Percentiles rank a stretch among this genome's conserved stretches.
Conservation (phyloP, 2,113 vertebrate genomes). For the Colistium nudipinnis region DNA sequence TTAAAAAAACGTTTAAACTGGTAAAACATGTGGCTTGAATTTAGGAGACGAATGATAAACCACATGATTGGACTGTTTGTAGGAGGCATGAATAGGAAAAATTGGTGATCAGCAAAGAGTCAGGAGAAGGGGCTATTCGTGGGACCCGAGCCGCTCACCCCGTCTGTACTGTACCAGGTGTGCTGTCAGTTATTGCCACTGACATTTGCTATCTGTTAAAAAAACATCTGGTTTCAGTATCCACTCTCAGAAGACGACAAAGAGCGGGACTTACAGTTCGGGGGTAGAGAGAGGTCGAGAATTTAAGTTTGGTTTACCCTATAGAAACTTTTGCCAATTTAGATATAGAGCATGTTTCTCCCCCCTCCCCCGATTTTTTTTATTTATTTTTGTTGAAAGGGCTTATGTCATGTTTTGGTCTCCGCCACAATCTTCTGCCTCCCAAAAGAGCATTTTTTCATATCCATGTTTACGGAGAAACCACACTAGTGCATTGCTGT, state of each 20-base stretch:
- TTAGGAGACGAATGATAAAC: slow-evolving; percentile 7
- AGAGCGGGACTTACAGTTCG: slow-evolving; percentile 52
- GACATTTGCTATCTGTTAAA: slow-evolving; percentile 82
- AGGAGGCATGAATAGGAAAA: not conserved
- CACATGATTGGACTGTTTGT: not conserved
- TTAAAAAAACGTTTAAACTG: slow-evolving; percentile 8
- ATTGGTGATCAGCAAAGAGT: slow-evolving; percentile 16
- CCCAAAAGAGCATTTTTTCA: slow-evolving; percentile 60
- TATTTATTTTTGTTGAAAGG: slow-evolving; percentile 23
- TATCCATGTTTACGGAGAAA: slow-evolving; percentile 62
- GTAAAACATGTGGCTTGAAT: slow-evolving; percentile 42
- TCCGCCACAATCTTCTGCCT: slow-evolving; percentile 53
- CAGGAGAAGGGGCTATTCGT: slow-evolving; percentile 25
- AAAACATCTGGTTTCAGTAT: slow-evolving; percentile 81
- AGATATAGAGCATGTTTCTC: slow-evolving; percentile 13
- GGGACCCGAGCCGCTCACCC: slow-evolving; percentile 46
- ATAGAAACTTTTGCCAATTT: slow-evolving; percentile 52
- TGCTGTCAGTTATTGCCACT: slow-evolving; percentile 68
- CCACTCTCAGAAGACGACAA: slow-evolving; percentile 48
- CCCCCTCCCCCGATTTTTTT: not conserved
- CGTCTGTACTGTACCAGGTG: slow-evolving; percentile 79
- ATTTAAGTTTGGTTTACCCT: slow-evolving; percentile 49
- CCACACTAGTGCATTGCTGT: slow-evolving; percentile 64
- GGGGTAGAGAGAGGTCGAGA: slow-evolving; percentile 59
- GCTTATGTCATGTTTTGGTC: slow-evolving; percentile 65